Percentiles rank a stretch among this genome's conserved stretches.
Evolutionary conservation across 2,113 vertebrate species (phyloP).

Genomic region (Litocranius walleri): DNA sequence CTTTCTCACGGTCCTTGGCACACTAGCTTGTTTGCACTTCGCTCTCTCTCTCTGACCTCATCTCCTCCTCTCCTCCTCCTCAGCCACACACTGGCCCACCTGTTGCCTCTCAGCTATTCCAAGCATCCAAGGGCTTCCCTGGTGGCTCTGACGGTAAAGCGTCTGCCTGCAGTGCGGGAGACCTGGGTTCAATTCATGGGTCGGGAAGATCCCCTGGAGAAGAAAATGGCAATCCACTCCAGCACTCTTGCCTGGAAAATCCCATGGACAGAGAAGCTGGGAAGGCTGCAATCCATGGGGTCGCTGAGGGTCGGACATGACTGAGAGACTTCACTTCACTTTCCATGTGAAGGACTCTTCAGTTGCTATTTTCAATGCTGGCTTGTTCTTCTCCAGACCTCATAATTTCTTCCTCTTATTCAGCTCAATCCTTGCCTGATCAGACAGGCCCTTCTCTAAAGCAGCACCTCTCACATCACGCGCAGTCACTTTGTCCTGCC

Average conservation of each 20-base stretch:
- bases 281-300: too few relatives aligned
- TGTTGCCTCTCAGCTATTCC: background rate
- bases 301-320: too few relatives aligned
- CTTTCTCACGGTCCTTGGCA: fast-evolving
- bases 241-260: too few relatives aligned
- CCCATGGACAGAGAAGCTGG: too few relatives aligned
- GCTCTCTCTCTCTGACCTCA: background rate
- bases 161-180: too few relatives aligned
- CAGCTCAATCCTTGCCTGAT: background rate
- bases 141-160: too few relatives aligned
- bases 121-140: background rate
- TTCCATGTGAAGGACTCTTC: background rate
- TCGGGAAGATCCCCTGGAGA: too few relatives aligned
- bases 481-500: background rate
- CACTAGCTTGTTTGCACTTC: fast-evolving
- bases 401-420: background rate
- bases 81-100: too few relatives aligned
- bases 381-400: background rate
- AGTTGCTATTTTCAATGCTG: background rate
- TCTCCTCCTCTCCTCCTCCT: background rate
- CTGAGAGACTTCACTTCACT: too few relatives aligned
- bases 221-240: too few relatives aligned
- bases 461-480: background rate
- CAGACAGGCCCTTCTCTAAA: background rate
- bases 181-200: too few relatives aligned